phyloP scores from a whole-genome alignment of 1,140 invertebrate genomes.

The Marisa cornuarietis region DNA sequence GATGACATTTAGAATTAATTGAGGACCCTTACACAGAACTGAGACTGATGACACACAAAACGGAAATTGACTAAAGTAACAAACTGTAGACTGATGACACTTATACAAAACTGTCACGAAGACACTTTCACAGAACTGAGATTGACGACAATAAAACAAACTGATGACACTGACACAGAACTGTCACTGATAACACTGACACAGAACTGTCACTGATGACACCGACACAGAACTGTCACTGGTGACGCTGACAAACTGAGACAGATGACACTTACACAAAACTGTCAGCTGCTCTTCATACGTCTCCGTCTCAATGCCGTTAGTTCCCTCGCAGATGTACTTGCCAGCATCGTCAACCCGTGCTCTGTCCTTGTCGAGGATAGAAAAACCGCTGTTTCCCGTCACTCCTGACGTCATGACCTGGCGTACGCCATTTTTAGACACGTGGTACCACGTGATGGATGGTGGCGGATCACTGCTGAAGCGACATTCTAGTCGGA shows the following conservation, averaged over 20 bases:
- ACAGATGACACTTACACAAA: conserved; percentile 8
- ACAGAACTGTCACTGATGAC: neutral
- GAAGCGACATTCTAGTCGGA: conserved; percentile 40
- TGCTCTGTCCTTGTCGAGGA: conserved; percentile 11
- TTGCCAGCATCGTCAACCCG: conserved; percentile 16
- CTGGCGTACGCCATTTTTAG: conserved; percentile 16
- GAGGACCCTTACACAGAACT: no score
- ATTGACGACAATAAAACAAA: no score
- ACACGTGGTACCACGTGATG: conserved; percentile 35
- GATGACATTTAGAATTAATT: no score
- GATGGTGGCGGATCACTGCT: conserved; percentile 19
- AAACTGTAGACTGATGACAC: neutral
- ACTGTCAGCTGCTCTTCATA: conserved; percentile 25
- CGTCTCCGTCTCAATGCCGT: conserved; percentile 33
- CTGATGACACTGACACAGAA: neutral
- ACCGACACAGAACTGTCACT: neutral
- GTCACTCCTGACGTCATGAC: conserved; percentile 31
- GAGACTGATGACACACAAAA: no score
- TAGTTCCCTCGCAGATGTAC: conserved; percentile 33
- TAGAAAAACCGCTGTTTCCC: conserved; percentile 14
- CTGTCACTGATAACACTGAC: neutral
- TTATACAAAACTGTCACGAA: neutral
- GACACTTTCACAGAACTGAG: neutral
- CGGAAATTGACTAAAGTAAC: neutral
- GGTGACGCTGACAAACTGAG: neutral